These are phyloP conservation scores for Tokudaia tokunoshimensis DNA, from an alignment of 2,797 vertebrate genomes.

Conservation along the genomic window DNA sequence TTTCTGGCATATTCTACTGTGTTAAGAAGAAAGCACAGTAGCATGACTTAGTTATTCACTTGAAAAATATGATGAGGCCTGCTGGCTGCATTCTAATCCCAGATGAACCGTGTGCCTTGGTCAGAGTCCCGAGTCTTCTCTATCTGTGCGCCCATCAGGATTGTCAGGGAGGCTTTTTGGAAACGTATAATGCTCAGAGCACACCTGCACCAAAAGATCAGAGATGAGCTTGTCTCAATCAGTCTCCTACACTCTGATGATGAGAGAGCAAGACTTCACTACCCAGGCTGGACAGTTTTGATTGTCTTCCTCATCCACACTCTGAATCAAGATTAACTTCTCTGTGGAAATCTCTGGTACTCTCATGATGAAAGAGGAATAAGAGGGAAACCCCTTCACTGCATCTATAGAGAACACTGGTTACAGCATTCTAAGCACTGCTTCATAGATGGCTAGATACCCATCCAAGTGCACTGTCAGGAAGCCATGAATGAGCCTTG, in stretches of 20 bases:
- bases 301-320: not conserved
- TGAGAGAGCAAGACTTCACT: not conserved
- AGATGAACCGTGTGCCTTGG: not conserved
- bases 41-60: constrained; percentile 34
- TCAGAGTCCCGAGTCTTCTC: constrained; percentile 16
- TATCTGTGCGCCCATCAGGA: not conserved
- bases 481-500: not conserved
- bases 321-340: not conserved
- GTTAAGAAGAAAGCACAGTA: constrained; percentile 27
- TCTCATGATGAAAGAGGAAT: constrained; percentile 34
- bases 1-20: not conserved
- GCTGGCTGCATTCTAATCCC: not conserved
- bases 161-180: not conserved
- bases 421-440: not conserved
- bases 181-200: not conserved
- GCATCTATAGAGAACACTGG: not conserved
- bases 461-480: not conserved
- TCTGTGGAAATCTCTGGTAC: not conserved
- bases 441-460: not conserved
- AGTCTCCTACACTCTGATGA: not conserved
- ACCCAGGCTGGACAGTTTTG: not conserved
- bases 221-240: not conserved
- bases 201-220: not conserved
- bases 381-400: constrained; percentile 16
- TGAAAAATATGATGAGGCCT: not conserved